A percentile compares a stretch with the other conserved stretches of the same genome.
Evolutionary conservation across 2,113 vertebrate genomes (phyloP).

Genomic region (Ammodramus savannarum): DNA sequence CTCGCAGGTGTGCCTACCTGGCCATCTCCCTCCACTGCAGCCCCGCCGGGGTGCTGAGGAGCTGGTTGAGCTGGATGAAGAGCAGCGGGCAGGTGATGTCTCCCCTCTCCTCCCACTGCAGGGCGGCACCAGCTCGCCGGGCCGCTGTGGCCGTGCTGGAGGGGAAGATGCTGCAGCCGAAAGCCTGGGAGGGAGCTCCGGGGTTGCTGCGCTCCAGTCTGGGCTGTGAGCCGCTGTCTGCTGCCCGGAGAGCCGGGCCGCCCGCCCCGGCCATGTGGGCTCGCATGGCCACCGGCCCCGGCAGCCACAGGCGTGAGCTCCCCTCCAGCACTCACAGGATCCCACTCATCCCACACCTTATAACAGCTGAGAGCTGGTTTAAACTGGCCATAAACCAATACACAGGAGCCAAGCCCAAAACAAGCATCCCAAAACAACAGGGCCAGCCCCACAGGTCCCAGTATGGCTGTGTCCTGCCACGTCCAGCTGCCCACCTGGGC

Average conservation of each 20-base stretch:
- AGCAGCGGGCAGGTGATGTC: constrained; percentile 1
- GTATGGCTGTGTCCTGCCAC: background rate
- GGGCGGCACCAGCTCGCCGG: background rate
- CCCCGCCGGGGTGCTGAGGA: constrained; percentile 50
- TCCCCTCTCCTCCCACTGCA: background rate
- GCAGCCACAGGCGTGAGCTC: background rate
- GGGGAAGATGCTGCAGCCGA: constrained; percentile 33
- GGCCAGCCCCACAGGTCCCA: background rate
- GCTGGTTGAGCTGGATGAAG: constrained; percentile 79
- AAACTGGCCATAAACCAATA: background rate
- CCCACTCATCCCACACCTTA: constrained; percentile 8
- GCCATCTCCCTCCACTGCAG: constrained; percentile 73
- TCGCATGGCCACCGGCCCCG: background rate
- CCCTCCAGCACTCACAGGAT: background rate
- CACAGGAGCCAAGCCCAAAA: constrained; percentile 6
- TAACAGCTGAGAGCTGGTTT: constrained; percentile 14
- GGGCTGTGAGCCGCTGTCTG: background rate
- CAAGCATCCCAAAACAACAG: background rate
- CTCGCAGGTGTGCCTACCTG: constrained; percentile 61
- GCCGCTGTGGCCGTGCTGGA: background rate
- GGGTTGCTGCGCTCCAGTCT: background rate
- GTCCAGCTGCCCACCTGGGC: background rate
- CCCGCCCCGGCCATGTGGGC: accelerated
- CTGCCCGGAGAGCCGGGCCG: accelerated
- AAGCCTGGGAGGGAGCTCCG: background rate